Evolutionary conservation across 2,888 invertebrate species (phyloP), one percentile per base, ranked within the genome.

Genomic region (Epicampocera succincta): DNA sequence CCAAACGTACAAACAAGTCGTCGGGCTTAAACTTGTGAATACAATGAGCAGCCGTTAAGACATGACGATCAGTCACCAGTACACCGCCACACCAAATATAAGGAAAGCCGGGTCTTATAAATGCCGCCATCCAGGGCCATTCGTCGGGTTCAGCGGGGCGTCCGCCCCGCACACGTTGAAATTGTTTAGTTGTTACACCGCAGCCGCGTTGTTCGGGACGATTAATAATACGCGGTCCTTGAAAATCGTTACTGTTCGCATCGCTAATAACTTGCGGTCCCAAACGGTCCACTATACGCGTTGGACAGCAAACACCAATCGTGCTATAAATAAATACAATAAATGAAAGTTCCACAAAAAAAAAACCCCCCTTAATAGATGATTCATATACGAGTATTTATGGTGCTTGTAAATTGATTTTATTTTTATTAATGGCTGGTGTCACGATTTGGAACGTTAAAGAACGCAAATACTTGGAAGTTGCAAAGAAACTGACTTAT

Each of bases 81-180:
- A 93, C 94, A 0, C 96, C 97, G 0, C 97, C 97, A 88, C 97
- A 97, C 87, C 89, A 89, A 69, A 94, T 93, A 87, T 93, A 93
- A 44, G 93, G 92, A 65, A 91, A 90, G 19, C 93, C 92, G 3
- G 91, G 91, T 0, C 94, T 93, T 15, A 96, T 92, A 79, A 97
- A 89, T 1, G 95, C 96, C 0, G 94, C 96, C 93, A 97, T 95
- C 97, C 97, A 96, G 0, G 95, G 95, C 95, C 96, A 97, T 87
- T 95, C 95, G 58, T 93, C 92, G 0, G 93, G 92, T 86, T 93
- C 93, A 0, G 95, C 93, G 0, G 93, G 93, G 29, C 93, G 91
- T 0, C 95, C 93, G 0, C 94, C 94, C 9, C 93, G 92, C 40
- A 94, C 92, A 38, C 93, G 92, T 0, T 92, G 90, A 84, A 89